Evolutionary conservation across 2,888 invertebrate species (phyloP).

Genomic region (Priapulus caudatus): DNA sequence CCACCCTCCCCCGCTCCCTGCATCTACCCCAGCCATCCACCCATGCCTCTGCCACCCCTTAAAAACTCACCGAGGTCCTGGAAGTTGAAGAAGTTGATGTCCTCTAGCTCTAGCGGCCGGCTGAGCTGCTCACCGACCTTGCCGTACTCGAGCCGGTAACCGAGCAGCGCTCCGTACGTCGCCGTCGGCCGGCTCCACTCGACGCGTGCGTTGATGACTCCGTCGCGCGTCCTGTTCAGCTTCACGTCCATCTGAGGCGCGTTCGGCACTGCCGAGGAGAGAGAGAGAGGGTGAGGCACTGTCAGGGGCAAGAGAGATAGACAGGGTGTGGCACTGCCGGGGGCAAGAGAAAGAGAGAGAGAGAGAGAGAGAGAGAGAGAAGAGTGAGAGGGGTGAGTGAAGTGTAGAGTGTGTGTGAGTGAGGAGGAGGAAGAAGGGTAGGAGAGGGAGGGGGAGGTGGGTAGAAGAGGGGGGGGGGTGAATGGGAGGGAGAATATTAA

Average conservation of each 20-base stretch:
- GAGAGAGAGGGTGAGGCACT: too few relatives aligned
- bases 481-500: too few relatives aligned
- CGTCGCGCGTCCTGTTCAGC: conserved; percentile 70
- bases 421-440: too few relatives aligned
- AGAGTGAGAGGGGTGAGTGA: background rate
- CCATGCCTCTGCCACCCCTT: too few relatives aligned
- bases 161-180: conserved; percentile 74
- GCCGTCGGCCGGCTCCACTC: conserved; percentile 83
- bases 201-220: conserved; percentile 73
- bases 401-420: too few relatives aligned
- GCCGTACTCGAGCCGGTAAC: conserved; percentile 79
- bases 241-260: conserved; percentile 45
- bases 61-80: conserved; percentile 23
- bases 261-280: conserved; percentile 39
- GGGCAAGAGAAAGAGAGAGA: too few relatives aligned
- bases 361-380: background rate
- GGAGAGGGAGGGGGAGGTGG: too few relatives aligned
- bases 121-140: conserved; percentile 36
- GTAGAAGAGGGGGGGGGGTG: too few relatives aligned
- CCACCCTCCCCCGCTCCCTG: too few relatives aligned
- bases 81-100: conserved; percentile 11
- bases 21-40: too few relatives aligned
- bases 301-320: too few relatives aligned
- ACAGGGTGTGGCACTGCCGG: too few relatives aligned
- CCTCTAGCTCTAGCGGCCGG: background rate